Evolutionary conservation across 2,113 vertebrate species (phyloP).

Genomic region (Pedetes capensis): DNA sequence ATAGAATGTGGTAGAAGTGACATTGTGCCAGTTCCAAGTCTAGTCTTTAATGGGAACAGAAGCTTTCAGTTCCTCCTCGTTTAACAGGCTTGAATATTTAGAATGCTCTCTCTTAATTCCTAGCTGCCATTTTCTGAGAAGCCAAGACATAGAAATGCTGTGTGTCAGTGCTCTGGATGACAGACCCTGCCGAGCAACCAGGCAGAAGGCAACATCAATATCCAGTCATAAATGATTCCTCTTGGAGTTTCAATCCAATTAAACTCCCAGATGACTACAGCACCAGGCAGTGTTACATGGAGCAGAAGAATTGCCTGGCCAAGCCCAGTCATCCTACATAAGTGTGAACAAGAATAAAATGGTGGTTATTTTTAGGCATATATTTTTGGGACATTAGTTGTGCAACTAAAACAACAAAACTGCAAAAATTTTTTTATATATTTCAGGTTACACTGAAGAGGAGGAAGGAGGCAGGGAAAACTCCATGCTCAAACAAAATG

Average conservation of each 20-base stretch:
- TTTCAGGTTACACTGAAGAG: not conserved
- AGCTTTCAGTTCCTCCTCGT: not conserved
- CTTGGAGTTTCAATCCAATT: not conserved
- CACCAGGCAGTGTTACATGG: not conserved
- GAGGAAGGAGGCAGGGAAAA: not conserved
- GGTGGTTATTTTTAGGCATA: not conserved
- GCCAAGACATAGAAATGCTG: not conserved
- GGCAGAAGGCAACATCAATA: not conserved
- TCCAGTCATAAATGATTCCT: not conserved
- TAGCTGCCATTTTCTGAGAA: not conserved
- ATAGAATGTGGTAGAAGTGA: not conserved
- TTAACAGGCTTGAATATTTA: not conserved
- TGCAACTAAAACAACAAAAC: not conserved
- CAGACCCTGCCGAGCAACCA: not conserved
- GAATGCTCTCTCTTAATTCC: not conserved
- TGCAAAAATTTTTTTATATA: not conserved
- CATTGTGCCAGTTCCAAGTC: not conserved
- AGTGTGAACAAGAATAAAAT: not conserved
- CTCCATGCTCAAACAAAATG: not conserved
- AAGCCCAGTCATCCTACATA: not conserved
- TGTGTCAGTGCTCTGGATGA: not conserved
- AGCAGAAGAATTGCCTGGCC: not conserved
- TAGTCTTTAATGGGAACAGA: not conserved
- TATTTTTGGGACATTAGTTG: not conserved
- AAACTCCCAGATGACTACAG: not conserved